Conservation (phyloP, 2,113 vertebrate species). For the Dromas ardeola region DNA sequence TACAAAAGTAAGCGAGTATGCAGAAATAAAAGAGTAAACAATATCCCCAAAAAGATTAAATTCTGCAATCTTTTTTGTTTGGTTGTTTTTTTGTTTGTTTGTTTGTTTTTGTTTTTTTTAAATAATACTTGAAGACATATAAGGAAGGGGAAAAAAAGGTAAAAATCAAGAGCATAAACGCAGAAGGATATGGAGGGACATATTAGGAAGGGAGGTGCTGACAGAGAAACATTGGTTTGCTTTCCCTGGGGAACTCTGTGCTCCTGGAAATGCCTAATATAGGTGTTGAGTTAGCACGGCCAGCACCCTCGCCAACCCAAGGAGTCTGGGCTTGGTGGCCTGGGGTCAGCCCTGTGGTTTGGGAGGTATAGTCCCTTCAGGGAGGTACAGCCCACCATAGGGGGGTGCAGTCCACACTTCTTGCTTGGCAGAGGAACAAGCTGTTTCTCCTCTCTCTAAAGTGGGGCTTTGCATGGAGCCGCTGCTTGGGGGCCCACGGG, state of each 20-base stretch:
- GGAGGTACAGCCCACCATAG: not conserved
- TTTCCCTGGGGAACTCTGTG: not conserved
- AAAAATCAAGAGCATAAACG: not conserved
- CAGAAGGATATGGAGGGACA: not conserved
- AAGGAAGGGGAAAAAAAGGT: not conserved
- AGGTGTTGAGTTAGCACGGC: not conserved
- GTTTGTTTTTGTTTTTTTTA: not conserved
- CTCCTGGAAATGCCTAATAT: not conserved
- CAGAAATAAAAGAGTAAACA: not conserved
- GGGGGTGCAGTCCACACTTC: not conserved
- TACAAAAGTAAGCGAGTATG: not conserved
- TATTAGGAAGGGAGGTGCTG: not conserved
- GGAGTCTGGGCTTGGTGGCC: not conserved
- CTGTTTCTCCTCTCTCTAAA: not conserved
- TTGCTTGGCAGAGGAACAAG: not conserved
- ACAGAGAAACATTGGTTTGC: not conserved
- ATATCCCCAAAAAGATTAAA: conserved; percentile 1
- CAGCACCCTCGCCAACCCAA: not conserved
- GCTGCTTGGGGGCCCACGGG: not conserved
- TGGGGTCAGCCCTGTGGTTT: not conserved
- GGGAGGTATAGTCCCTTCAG: not conserved
- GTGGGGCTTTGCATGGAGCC: not conserved
- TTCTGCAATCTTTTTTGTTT: not conserved
- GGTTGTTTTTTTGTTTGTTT: not conserved
- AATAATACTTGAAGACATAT: not conserved